phyloP scores from a whole-genome alignment of 1,140 invertebrate genomes.

The Danaus plexippus region DNA sequence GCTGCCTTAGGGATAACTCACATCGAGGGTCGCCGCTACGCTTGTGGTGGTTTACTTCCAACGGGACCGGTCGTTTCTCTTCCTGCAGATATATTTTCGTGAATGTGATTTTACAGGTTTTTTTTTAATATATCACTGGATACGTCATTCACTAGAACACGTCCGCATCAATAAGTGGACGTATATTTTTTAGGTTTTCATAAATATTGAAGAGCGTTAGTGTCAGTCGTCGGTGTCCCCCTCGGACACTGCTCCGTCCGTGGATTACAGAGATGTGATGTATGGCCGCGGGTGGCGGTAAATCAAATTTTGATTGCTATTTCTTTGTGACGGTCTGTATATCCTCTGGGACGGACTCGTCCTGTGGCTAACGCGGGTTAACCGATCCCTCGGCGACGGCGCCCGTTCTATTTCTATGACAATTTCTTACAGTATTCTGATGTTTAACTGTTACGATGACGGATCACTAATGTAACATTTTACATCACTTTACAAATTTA shows the following conservation, averaged over 20 bases:
- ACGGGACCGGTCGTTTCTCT: too few species aligned
- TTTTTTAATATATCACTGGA: too few species aligned
- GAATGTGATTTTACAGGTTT: too few species aligned
- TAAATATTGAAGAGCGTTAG: constrained; percentile 58
- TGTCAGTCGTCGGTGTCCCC: constrained; percentile 45
- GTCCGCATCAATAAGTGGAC: not conserved
- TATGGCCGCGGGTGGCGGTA: constrained; percentile 68
- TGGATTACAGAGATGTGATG: constrained; percentile 65
- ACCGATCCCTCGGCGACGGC: constrained; percentile 56
- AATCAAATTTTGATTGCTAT: constrained; percentile 72
- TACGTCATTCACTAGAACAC: too few species aligned
- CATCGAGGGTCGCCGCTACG: constrained; percentile 2
- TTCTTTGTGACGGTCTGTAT: constrained; percentile 65
- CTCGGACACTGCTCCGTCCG: constrained; percentile 55
- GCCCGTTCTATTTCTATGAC: not conserved
- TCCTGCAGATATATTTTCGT: too few species aligned
- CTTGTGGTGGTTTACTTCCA: too few species aligned
- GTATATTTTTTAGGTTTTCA: constrained; percentile 39
- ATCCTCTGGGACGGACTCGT: constrained; percentile 44
- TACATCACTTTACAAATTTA: too few species aligned
- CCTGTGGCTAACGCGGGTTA: constrained; percentile 53
- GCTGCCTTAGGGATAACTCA: constrained; percentile 6
- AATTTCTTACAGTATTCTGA: too few species aligned
- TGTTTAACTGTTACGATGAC: too few species aligned
- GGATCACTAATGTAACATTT: too few species aligned